Evolutionary conservation across 2,888 invertebrate species (phyloP).

Genomic region (Tetrapedia diversipes): DNA sequence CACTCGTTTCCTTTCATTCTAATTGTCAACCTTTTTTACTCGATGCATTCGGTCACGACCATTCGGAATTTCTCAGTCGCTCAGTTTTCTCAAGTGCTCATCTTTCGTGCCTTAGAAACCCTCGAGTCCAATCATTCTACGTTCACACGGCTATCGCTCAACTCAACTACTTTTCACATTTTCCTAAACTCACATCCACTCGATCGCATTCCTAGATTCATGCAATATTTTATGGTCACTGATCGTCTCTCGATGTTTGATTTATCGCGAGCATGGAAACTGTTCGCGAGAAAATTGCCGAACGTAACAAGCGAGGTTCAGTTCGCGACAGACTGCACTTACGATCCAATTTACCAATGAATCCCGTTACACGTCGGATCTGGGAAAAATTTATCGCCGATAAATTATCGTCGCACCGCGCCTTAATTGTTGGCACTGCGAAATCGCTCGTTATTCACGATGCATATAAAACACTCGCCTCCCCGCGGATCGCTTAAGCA

Average conservation of each 20-base stretch:
- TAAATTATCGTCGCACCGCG: slow-evolving; percentile 49
- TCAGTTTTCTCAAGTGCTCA: too few species aligned
- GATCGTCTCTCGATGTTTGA: slow-evolving; percentile 31
- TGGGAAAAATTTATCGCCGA: slow-evolving; percentile 49
- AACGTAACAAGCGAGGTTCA: slow-evolving; percentile 29
- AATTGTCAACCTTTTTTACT: too few species aligned
- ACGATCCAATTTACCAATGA: slow-evolving; percentile 29
- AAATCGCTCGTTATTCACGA: slow-evolving; percentile 27
- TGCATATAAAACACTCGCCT: slow-evolving; percentile 23
- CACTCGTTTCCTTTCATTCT: too few species aligned
- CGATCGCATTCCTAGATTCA: too few species aligned
- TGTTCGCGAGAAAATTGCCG: slow-evolving; percentile 30
- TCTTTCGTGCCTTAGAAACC: too few species aligned
- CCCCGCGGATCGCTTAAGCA: not conserved
- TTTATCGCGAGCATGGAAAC: slow-evolving; percentile 27
- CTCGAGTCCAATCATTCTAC: too few species aligned
- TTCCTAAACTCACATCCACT: too few species aligned
- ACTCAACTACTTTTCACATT: too few species aligned
- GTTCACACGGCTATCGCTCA: too few species aligned
- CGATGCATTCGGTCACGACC: too few species aligned
- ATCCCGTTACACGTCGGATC: slow-evolving; percentile 20
- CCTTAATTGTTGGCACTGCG: slow-evolving; percentile 51
- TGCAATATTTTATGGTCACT: too few species aligned
- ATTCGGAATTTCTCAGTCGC: too few species aligned
- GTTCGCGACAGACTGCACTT: slow-evolving; percentile 15